Evolutionary conservation across 2,888 invertebrate species (phyloP).

Genomic region (Drosophila tanythrix): DNA sequence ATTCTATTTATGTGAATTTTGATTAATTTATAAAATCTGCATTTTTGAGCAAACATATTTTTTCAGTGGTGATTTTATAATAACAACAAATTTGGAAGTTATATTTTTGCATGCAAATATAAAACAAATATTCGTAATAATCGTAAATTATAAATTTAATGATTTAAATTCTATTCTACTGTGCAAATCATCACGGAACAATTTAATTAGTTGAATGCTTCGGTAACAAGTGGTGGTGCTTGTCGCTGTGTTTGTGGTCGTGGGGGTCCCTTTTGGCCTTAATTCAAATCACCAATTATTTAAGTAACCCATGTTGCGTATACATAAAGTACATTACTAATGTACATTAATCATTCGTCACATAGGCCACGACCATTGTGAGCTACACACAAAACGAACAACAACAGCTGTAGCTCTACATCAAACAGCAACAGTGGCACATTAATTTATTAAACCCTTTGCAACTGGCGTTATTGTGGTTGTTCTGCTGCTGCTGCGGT

Average conservation of each 20-base stretch:
- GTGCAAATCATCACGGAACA: background rate
- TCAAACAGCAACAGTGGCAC: conserved; percentile 25
- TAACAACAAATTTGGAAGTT: background rate
- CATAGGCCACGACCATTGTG: conserved; percentile 19
- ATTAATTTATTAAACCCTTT: conserved; percentile 64
- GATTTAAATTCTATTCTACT: background rate
- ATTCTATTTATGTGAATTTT: background rate
- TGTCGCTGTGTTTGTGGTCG: background rate
- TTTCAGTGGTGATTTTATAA: background rate
- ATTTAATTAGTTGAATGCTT: background rate
- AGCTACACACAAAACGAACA: conserved; percentile 7
- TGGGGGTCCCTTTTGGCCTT: conserved; percentile 1
- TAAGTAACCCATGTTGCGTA: conserved; percentile 26
- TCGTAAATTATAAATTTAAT: background rate
- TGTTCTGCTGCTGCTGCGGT: conserved; percentile 34
- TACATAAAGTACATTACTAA: conserved; percentile 49
- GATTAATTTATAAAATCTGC: background rate
- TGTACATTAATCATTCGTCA: conserved; percentile 55
- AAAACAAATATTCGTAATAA: background rate
- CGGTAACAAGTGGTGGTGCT: background rate
- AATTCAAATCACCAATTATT: conserved; percentile 36
- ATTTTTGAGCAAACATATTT: background rate
- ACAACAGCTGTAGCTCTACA: conserved; percentile 8
- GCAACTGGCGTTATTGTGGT: conserved; percentile 6
- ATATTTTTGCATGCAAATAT: background rate